These are phyloP conservation scores for Ophioderma brevispina DNA, from an alignment of 35 echinoderm and acorn worm genomes.

Conservation along the genomic window DNA sequence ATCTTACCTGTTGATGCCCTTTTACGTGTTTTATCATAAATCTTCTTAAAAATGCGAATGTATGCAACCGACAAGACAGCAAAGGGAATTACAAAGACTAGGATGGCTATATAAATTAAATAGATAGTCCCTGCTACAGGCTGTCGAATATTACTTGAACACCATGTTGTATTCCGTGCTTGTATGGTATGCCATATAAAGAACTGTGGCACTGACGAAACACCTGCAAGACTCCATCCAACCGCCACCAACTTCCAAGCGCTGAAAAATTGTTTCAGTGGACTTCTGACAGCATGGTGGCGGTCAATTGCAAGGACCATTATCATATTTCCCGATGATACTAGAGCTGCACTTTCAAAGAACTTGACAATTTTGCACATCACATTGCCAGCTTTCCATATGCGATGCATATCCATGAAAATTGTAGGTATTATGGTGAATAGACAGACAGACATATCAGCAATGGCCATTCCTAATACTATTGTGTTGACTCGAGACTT, in stretches of 20 bases:
- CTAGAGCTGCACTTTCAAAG: conserved; percentile 54
- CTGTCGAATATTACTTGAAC: background rate
- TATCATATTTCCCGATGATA: conserved; percentile 81
- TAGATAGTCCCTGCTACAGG: conserved; percentile 25
- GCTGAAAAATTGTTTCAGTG: conserved; percentile 67
- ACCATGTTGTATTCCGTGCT: conserved; percentile 41
- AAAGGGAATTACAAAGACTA: conserved; percentile 82
- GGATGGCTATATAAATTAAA: conserved; percentile 65
- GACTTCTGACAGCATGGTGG: conserved; percentile 77
- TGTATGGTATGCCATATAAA: conserved; percentile 47
- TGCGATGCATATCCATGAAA: conserved; percentile 28
- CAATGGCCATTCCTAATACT: conserved; percentile 74
- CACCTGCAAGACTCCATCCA: conserved; percentile 56
- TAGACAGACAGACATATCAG: conserved; percentile 79
- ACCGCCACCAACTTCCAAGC: conserved; percentile 73
- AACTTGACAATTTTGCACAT: conserved; percentile 81
- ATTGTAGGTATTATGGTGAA: conserved; percentile 68
- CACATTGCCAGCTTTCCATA: conserved; percentile 44
- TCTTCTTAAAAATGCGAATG: conserved; percentile 65
- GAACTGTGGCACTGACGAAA: conserved; percentile 69
- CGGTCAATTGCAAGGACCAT: conserved; percentile 82
- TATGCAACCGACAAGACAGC: conserved; percentile 73
- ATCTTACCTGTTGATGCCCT: conserved; percentile 58
- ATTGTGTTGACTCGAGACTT: conserved; percentile 81
- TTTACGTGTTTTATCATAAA: conserved; percentile 74